Base-by-base conservation (phyloP, 2,113 vertebrate species). In the Plotosus lineatus region DNA sequence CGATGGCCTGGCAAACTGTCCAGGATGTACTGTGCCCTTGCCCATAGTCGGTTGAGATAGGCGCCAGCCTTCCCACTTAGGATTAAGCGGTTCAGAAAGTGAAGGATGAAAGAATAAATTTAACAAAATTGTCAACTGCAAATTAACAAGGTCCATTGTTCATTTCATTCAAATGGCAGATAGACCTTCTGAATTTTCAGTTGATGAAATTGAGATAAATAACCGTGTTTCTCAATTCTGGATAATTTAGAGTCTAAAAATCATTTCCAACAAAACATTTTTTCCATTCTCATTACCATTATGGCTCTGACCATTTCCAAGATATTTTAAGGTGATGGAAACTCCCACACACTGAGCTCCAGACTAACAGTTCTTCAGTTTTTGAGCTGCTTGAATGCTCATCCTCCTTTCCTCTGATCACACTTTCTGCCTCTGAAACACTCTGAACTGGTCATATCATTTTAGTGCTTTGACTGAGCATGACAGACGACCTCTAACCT, bases 401-500 rank as follows among this genome's bases (percentile, higher is more conserved):
- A 60, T 77, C 15, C 55, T 56, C 9, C 51, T 55, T 53, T 75
- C 40, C n/a, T 76, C 33, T 61, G 65, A 51, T 73, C 19, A 5
- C 40, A 33, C 75, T 48, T 31, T 63, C 33, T 61, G 55, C 40
- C 14, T 60, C 15, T 11, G 9, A 36, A 75, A 55, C 19, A 17
- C 10, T 17, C 15, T 38, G 26, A 56, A 8, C 55, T 60, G 61
- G 17, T 56, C 46, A 71, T 21, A 46, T 63, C n/a, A n/a, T n/a
- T n/a, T n/a, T n/a, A n/a, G n/a, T n/a, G n/a, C n/a, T 58, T 4
- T 78, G 58, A 48, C 9, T 28, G 38, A 46, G 26, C 65, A 38
- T 28, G n/a, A 38, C 36, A n/a, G 53, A 84, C n/a, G 78, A 77
- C 61, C 31, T 60, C 55, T 72, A 53, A 58, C 61, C 56, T 51